Conservation (phyloP, 2,888 invertebrate species). For the Nephrocerus scutellatus region DNA sequence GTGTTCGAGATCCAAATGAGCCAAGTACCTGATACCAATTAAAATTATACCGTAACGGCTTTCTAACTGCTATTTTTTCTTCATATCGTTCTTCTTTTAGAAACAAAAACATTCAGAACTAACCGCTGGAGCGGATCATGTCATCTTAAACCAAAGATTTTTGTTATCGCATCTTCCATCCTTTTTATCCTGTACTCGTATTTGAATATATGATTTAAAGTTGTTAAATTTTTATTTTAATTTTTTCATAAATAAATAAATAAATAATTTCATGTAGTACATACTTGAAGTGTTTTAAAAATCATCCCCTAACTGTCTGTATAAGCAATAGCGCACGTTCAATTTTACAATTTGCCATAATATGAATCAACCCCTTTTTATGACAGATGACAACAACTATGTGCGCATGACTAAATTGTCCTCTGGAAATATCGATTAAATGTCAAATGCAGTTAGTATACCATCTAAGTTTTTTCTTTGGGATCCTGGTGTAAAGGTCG, state of each 20-base stretch:
- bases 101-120: slow-evolving; percentile 13
- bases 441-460: too few relatives aligned
- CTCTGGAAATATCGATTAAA: too few relatives aligned
- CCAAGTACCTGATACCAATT: slow-evolving; percentile 47
- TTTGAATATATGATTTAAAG: slow-evolving; percentile 5
- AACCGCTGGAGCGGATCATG: slow-evolving; percentile 8
- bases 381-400: too few relatives aligned
- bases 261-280: too few relatives aligned
- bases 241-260: too few relatives aligned
- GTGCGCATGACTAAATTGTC: too few relatives aligned
- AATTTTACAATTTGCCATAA: too few relatives aligned
- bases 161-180: slow-evolving; percentile 9
- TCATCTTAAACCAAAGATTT: slow-evolving; percentile 22
- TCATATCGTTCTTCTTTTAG: slow-evolving; percentile 9
- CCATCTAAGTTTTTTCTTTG: too few relatives aligned
- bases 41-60: too few relatives aligned
- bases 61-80: background rate
- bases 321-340: background rate
- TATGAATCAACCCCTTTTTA: too few relatives aligned
- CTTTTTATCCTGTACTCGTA: slow-evolving; percentile 1
- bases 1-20: slow-evolving; percentile 67
- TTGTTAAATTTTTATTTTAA: background rate
- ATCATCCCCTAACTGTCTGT: background rate
- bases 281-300: too few relatives aligned
- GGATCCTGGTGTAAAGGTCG: too few relatives aligned